Evolutionary conservation across 2,888 invertebrate species (phyloP), one percentile per base, ranked within the genome.

Genomic region (Alviniconcha strummeri): DNA sequence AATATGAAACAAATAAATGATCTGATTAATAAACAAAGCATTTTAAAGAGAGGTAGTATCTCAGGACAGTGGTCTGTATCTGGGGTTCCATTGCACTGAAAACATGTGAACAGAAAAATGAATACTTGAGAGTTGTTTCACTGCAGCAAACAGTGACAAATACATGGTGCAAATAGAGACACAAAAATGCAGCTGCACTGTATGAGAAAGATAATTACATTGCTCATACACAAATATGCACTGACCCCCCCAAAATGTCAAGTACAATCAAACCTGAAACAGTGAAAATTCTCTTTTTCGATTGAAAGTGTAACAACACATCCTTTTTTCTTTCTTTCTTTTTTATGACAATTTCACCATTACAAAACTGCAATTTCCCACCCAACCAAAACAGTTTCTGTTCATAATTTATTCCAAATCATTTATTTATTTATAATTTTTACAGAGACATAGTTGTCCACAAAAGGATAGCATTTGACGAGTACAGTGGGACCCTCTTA

Each of bases 281-380:
- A 78, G 78, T 78, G 78, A 78, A 78, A 78, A 57, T 78, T 78
- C 78, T 67, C 69, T 78, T 64, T 6, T 13, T 36, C 52, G 60
- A 1, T 56, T 36, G 36, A 36, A 36, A 36, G 36, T 36, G 36
- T 36, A 36, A 36, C 36, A 36, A 36, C 75, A 76, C 2, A 7
- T 76, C 17, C 56, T 56, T 13, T 77, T 36, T n/a, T 57, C 56
- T 56, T 13, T 77, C 11, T n/a, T 57, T 77, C 36, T 77, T 57
- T 36, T 76, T 57, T 9, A 4, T 19, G n/a, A 7, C 6, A 4
- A 56, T 6, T 76, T 76, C 36, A 36, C 36, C 36, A 36, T 36
- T 36, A 36, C 36, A 36, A 36, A 36, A 36, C 36, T 36, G 36
- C 36, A 36, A 36, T 36, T 36, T 36, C 36, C 36, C 36, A 36